Evolutionary conservation across 2,113 vertebrate species (phyloP).

Genomic region (Dolichotis patagonum): DNA sequence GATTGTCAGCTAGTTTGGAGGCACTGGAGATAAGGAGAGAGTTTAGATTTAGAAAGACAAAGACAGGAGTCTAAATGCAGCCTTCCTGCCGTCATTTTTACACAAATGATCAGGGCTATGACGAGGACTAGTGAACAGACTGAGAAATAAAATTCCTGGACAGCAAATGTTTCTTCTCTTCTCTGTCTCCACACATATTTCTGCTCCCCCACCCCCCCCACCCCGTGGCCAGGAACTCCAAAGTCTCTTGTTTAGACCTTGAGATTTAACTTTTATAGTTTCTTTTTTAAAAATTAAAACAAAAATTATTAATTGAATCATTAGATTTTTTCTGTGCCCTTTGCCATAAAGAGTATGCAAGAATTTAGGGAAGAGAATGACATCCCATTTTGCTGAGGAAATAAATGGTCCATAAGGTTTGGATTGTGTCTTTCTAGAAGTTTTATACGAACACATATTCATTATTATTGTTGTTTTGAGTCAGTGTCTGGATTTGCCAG

Average conservation of each 20-base stretch:
- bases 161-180: neutral
- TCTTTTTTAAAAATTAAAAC: constrained; percentile 35
- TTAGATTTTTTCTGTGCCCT: neutral
- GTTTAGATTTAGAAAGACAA: neutral
- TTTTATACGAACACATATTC: neutral
- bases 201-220: neutral
- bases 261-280: neutral
- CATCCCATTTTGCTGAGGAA: neutral
- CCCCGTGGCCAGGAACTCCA: neutral
- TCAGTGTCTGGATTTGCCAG: neutral
- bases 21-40: neutral
- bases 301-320: neutral
- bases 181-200: accelerated
- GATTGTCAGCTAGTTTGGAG: neutral
- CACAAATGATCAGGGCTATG: neutral
- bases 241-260: neutral
- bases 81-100: neutral
- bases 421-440: neutral
- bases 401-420: neutral
- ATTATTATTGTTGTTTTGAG: neutral
- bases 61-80: neutral
- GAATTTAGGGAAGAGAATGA: neutral
- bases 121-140: neutral
- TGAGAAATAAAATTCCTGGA: neutral
- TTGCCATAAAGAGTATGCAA: neutral